Conservation (phyloP, 2,113 vertebrate genomes). For the Prinia subflava region DNA sequence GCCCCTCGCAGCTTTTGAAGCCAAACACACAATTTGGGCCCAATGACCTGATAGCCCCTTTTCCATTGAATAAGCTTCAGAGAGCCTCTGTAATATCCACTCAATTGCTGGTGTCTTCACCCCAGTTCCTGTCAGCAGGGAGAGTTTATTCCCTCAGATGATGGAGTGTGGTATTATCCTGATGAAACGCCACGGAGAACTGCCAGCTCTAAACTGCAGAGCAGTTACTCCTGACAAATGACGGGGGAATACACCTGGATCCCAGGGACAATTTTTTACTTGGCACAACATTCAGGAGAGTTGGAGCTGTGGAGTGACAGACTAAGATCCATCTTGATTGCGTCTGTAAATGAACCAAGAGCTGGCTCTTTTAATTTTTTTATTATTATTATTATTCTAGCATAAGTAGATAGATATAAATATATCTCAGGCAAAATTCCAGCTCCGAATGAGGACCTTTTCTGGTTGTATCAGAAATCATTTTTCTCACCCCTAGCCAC, state of each 20-base stretch:
- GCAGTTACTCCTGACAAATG: constrained; percentile 17
- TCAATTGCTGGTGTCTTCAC: not conserved
- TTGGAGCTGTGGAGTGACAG: not conserved
- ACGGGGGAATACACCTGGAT: not conserved
- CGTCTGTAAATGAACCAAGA: not conserved
- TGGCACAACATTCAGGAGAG: not conserved
- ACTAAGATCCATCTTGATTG: not conserved
- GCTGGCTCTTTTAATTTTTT: not conserved
- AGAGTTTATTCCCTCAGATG: constrained; percentile 30
- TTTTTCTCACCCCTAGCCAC: not conserved
- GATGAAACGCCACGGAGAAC: constrained; percentile 16
- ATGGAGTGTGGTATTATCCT: not conserved
- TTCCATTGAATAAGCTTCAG: not conserved
- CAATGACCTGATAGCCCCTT: constrained; percentile 3
- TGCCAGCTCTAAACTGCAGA: constrained; percentile 7
- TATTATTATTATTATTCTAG: not conserved
- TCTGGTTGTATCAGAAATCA: not conserved
- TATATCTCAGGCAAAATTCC: not conserved
- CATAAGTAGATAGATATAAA: not conserved
- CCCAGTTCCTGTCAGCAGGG: constrained; percentile 5
- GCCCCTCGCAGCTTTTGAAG: constrained; percentile 6
- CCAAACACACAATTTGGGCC: not conserved
- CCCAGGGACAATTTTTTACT: not conserved
- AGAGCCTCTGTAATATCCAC: not conserved
- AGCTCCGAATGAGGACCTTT: not conserved